Evolutionary conservation across 2,888 invertebrate genomes (phyloP), one percentile per base, ranked within the genome.

Genomic region (Crocallis elinguaria): DNA sequence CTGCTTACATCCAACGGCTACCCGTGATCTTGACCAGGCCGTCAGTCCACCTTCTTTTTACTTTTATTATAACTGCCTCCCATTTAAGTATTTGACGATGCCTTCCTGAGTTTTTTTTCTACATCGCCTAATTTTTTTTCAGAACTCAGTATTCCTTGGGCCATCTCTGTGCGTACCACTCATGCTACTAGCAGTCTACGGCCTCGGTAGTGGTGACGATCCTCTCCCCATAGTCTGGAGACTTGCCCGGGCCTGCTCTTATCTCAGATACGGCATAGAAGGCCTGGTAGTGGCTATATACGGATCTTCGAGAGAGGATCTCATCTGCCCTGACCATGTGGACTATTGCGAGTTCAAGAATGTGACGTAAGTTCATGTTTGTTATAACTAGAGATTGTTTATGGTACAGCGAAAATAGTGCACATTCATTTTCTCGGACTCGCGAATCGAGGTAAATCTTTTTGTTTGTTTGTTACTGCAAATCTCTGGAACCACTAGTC

Each of bases 101-200:
- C n/a, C n/a, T n/a, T n/a, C n/a, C n/a, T n/a, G n/a, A 23, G 8
- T 6, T 7, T 6, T 6, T 23, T 23, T 8, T 25, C 25, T 25
- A 8, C 9, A 14, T 5, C 2, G n/a, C 35, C 14, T 3, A 33
- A 8, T 9, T 36, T 3, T 6, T 62, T 88, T 88, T 7, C 85
- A 97, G 97, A 97, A 97, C 73, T 94, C 95, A 19, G 96, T 98
- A 84, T 98, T 98, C 81, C 90, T 98, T 67, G 98, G 98, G 0
- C 98, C 98, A 11, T 96, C 96, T 0, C 76, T 96, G 51, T 93
- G 95, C 44, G 98, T 98, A 3, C 98, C 98, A 0, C 88, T 98
- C 8, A 96, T 98, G 93, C 84, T 98, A 49, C 92, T 98, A 39
- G 96, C 98, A 3, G 96, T 95, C 0, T 96, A 96, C 74, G 96